Evolutionary conservation across 2,797 vertebrate species (phyloP), one percentile per base, ranked within the genome.

Genomic region (Chaetodon trifasciatus): DNA sequence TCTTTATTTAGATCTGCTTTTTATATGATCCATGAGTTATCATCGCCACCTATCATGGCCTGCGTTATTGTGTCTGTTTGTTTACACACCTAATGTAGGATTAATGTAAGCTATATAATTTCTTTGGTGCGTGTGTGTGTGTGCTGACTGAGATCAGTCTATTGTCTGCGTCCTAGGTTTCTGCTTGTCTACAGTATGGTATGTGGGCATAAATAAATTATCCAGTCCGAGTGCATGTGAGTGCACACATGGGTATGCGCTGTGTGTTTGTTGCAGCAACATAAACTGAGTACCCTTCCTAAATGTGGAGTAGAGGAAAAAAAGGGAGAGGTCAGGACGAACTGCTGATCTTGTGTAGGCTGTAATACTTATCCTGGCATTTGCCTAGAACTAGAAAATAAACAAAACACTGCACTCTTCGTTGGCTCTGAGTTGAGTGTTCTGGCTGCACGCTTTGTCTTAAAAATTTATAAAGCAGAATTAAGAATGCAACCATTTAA

Each of bases 181-280:
- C 56, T 82, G 81, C 63, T 69, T 23, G 28, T 72, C 74, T 62
- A 64, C 70, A 74, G 50, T 68, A 76, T 39, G 64, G 75, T 79
- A 86, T 88, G 79, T 55, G 66, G 65, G 68, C 73, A 88, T 81
- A 78, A 91, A 90, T 86, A 88, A 86, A 78, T 76, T 8, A 84
- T 83, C 28, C 37, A 67, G 4, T 60, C 6, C 66, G 64, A 40
- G 66, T 44, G 72, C 32, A n/a, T 60, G 64, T 0, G 35, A 37
- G 50, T 42, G 58, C 66, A 55, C 69, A 58, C 65, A 49, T 15
- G 37, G 53, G 28, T 53, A 24, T 64, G 53, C 58, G 16, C 47
- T 76, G 57, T 69, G 47, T 71, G 73, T 88, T 74, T 91, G 86
- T 84, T 85, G 80, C 76, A 82, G 66, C 83, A 89, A 91, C 79